Percentiles rank a stretch among this genome's conserved stretches.
Evolutionary conservation across 2,888 invertebrate species (phyloP).

Genomic region (Clivina fossor): DNA sequence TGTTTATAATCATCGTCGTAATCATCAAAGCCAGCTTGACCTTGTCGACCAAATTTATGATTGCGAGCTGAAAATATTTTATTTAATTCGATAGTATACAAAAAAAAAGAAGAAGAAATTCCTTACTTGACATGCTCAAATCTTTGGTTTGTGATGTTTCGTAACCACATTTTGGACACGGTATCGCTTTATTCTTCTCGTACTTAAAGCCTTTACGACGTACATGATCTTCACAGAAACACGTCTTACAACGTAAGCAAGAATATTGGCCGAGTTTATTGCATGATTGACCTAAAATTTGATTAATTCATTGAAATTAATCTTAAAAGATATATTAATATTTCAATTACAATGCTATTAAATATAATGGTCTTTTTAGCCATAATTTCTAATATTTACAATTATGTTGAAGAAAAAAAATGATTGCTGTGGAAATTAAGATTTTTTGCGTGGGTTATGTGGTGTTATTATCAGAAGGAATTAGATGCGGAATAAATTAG

Average conservation of each 20-base stretch:
- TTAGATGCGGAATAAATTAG: no score
- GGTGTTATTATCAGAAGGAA: no score
- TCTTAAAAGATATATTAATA: no score
- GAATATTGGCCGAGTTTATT: slow-evolving; percentile 94
- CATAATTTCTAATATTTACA: no score
- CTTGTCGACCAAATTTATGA: slow-evolving; percentile 88
- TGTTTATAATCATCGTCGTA: slow-evolving; percentile 67
- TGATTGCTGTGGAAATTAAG: no score
- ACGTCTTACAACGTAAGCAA: slow-evolving; percentile 92
- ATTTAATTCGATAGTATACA: slow-evolving; percentile 2
- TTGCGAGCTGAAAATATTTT: slow-evolving; percentile 64
- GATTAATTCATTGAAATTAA: slow-evolving; percentile 1
- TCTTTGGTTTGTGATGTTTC: slow-evolving; percentile 93
- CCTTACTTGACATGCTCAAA: slow-evolving; percentile 91
- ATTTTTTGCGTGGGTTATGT: no score
- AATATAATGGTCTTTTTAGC: no score
- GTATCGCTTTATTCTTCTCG: slow-evolving; percentile 78
- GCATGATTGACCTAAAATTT: slow-evolving; percentile 78
- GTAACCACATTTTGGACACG: slow-evolving; percentile 93
- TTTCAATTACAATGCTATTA: no score
- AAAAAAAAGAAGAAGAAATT: slow-evolving; percentile 10
- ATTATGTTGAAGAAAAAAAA: no score
- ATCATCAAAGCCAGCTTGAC: slow-evolving; percentile 61
- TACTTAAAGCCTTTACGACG: slow-evolving; percentile 88
- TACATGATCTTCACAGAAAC: slow-evolving; percentile 96